These are phyloP conservation scores for Zapus hudsonius DNA, from an alignment of 2,113 vertebrate species.

Conservation along the genomic window DNA sequence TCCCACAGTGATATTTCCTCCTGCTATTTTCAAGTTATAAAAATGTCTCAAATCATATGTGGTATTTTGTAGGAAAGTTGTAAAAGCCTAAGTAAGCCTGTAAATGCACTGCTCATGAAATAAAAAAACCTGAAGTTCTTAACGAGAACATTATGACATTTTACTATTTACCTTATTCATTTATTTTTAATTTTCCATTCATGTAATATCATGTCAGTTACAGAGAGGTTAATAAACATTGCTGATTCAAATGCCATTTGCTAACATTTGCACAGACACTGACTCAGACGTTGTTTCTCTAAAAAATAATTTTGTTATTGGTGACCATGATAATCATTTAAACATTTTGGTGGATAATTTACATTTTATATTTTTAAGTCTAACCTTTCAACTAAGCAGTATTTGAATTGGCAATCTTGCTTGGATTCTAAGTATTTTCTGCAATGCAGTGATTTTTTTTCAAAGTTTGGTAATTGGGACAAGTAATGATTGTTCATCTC, in stretches of 20 bases:
- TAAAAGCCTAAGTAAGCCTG: background rate
- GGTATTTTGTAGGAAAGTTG: background rate
- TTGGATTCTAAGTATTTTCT: background rate
- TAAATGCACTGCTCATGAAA: background rate
- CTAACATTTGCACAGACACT: slow-evolving; percentile 55
- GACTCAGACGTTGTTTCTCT: slow-evolving; percentile 41
- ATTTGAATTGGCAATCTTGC: background rate
- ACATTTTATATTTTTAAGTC: background rate
- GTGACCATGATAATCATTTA: background rate
- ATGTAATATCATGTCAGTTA: slow-evolving; percentile 15
- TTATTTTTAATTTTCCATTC: slow-evolving; percentile 55
- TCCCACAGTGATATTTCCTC: background rate
- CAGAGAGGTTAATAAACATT: slow-evolving; percentile 57
- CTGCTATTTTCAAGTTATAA: background rate
- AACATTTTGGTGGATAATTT: slow-evolving; percentile 19
- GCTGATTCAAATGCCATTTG: slow-evolving; percentile 47
- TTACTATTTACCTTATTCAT: slow-evolving; percentile 44
- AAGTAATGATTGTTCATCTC: background rate
- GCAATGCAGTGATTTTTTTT: background rate
- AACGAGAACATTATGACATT: slow-evolving; percentile 25
- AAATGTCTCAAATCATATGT: background rate
- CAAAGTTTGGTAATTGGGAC: background rate
- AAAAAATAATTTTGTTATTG: slow-evolving; percentile 18
- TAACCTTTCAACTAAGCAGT: background rate
- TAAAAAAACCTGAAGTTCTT: slow-evolving; percentile 24